Evolutionary conservation across 2,888 invertebrate species (phyloP), one percentile per base, ranked within the genome.

Genomic region (Hypena proboscidalis): DNA sequence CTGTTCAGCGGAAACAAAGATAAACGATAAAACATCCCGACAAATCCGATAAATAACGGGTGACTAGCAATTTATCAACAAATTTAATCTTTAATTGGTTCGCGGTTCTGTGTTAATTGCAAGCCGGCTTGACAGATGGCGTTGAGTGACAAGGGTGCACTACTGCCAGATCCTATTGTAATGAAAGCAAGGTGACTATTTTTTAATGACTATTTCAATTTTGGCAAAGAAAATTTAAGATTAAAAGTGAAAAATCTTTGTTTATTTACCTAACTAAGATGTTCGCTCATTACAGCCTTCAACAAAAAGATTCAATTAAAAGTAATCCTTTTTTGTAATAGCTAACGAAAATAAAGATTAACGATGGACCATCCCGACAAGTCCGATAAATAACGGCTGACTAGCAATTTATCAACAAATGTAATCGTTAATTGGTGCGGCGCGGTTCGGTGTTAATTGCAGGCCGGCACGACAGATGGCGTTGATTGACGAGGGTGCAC

Each of bases 401-500:
- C 29, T 39, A 26, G 39, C 43, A 45, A 48, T 51, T 59, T 55
- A 59, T 59, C 51, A 38, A 60, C 42, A 44, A 60, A 60, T 51
- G 43, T 19, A 45, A 46, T 42, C 30, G 33, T 39, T 60, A 46
- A 64, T 49, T 39, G 48, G 33, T 20, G 36, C 29, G 14, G 30
- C 35, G 42, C 38, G 44, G 51, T 52, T 31, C 36, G 29, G 49
- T 47, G 67, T 47, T 66, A 63, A 66, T 63, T 63, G 58, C 51
- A 37, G 19, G 9, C 32, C 15, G 11, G 32, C 43, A n/a, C 27
- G 61, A 61, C 46, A 55, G 63, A 58, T 58, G 62, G 62, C 66
- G 58, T 34, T 51, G 67, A 63, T 61, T 62, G 66, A 66, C 63
- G 51, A 58, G 63, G 66, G 66, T 61, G 36, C 35, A 9, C 8